Percentiles rank a stretch among this genome's conserved stretches.
Conservation (phyloP, 2,113 vertebrate species). For the Trematomus loennbergii region DNA sequence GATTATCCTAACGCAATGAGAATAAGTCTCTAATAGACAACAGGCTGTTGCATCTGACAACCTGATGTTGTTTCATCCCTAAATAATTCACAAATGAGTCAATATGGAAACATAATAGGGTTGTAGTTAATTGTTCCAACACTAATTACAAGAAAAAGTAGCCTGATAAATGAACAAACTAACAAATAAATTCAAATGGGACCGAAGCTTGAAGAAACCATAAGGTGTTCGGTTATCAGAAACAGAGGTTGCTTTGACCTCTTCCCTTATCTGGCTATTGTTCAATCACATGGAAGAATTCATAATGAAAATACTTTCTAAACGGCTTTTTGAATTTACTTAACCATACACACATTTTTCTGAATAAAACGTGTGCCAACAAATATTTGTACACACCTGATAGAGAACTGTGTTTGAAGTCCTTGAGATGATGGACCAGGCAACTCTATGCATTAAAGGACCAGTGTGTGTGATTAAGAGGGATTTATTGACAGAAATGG, state of each 20-base stretch:
- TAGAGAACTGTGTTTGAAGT: not conserved
- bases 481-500: too few species aligned
- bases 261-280: not conserved
- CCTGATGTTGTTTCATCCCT: not conserved
- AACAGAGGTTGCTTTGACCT: not conserved
- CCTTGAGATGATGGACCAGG: not conserved
- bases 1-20: not conserved
- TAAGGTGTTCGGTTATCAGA: not conserved
- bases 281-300: not conserved
- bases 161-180: not conserved
- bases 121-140: not conserved
- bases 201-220: not conserved
- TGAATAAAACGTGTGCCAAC: not conserved
- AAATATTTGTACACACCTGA: too few species aligned
- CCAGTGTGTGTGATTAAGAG: too few species aligned
- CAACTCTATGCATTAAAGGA: not conserved
- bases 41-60: not conserved
- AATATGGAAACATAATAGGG: not conserved
- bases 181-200: slow-evolving; percentile 1
- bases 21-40: not conserved
- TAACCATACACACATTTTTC: not conserved
- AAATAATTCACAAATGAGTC: not conserved
- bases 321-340: not conserved
- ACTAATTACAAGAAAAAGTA: slow-evolving; percentile 1
- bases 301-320: not conserved